These are phyloP conservation scores for Drosophila suzukii DNA, from an alignment of 1,140 invertebrate genomes.

Conservation along the genomic window DNA sequence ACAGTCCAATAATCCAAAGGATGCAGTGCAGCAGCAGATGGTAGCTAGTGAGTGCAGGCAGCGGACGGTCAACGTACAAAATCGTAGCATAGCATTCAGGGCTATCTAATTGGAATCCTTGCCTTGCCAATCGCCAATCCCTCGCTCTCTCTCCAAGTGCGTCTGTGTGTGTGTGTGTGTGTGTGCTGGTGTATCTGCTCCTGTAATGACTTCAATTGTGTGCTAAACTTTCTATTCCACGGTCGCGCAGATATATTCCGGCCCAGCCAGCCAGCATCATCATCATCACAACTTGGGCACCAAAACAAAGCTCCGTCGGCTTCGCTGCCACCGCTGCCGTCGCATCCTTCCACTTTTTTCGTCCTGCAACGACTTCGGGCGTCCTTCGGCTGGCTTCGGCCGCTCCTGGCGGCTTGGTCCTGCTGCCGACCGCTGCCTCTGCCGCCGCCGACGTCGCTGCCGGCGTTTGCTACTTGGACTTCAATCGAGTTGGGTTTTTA, in stretches of 20 bases:
- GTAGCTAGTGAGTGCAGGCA: constrained; percentile 3
- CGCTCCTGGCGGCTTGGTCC: constrained; percentile 15
- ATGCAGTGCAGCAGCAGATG: background rate
- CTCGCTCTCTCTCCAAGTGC: background rate
- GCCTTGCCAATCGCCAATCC: background rate
- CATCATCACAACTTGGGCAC: constrained; percentile 18
- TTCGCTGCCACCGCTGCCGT: constrained; percentile 9
- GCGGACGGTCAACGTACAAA: constrained; percentile 11
- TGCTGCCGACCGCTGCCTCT: constrained; percentile 3
- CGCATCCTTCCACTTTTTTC: constrained; percentile 7
- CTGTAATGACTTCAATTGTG: constrained; percentile 70
- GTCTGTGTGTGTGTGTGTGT: constrained; percentile 5
- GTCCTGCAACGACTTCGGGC: constrained; percentile 13
- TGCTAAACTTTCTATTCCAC: constrained; percentile 77
- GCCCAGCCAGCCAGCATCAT: background rate
- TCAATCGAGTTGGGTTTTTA: constrained; percentile 80
- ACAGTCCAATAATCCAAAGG: background rate
- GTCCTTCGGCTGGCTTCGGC: constrained; percentile 55
- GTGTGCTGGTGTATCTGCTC: background rate
- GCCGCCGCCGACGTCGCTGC: constrained; percentile 18
- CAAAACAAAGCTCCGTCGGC: constrained; percentile 51
- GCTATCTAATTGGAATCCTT: constrained; percentile 39
- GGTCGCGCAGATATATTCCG: background rate
- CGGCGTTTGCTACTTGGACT: constrained; percentile 68
- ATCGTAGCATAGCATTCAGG: constrained; percentile 59